Percentiles rank a stretch among this genome's conserved stretches.
phyloP scores from a whole-genome alignment of 2,888 invertebrate species.

The Opisthograptis luteolata region DNA sequence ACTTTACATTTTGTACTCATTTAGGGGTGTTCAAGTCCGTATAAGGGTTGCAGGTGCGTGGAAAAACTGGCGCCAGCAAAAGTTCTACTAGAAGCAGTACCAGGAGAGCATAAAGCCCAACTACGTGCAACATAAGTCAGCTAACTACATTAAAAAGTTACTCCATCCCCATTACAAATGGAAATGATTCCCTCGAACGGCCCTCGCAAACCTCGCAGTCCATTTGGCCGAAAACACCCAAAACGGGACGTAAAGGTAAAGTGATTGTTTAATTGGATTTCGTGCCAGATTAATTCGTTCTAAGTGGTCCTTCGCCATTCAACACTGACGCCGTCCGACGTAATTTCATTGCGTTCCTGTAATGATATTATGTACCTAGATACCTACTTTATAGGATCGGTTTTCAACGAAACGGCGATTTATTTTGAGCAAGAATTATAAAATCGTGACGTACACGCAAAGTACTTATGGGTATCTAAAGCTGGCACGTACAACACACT shows the following conservation, averaged over 20 bases:
- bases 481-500: too few species aligned
- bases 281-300: conserved; percentile 28
- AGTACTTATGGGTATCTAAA: too few species aligned
- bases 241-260: conserved; percentile 21
- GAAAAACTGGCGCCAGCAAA: too few species aligned
- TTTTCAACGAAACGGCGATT: too few species aligned
- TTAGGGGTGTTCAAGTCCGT: too few species aligned
- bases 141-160: conserved; percentile 16
- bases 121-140: neutral
- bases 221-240: conserved; percentile 14
- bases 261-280: conserved; percentile 29
- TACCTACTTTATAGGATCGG: too few species aligned
- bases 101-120: neutral
- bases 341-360: conserved; percentile 14
- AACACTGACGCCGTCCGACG: conserved; percentile 1
- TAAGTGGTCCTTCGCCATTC: conserved; percentile 21
- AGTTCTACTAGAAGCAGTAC: too few species aligned
- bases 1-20: too few species aligned
- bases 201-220: neutral
- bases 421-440: too few species aligned
- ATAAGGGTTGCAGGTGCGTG: too few species aligned
- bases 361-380: neutral
- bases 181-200: conserved; percentile 2
- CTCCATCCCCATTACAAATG: conserved; percentile 9
- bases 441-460: too few species aligned